Base-by-base conservation (phyloP, 2,888 invertebrate genomes). In the Conchocele bisecta region DNA sequence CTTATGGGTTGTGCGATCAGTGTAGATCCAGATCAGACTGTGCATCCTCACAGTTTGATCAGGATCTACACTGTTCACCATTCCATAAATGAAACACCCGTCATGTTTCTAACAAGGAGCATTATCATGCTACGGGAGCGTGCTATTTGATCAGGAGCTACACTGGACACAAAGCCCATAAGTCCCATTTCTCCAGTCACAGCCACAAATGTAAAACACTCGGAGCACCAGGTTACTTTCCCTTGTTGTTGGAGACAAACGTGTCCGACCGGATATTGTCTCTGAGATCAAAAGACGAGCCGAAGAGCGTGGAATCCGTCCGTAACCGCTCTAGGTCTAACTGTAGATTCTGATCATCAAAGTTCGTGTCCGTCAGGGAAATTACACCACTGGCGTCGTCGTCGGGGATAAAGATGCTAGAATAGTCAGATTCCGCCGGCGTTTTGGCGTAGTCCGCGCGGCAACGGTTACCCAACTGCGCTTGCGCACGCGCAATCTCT, bases 361-460 rank as follows among this genome's bases (percentile, higher is more conserved):
- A 48, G 31, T 48, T 48, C 13, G 82, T 79, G 39, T 83, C 82
- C n/a, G 82, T 81, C 20, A 83, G 64, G n/a, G 82, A 83, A 29
- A 81, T 65, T n/a, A n/a, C n/a, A n/a, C n/a, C n/a, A 60, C 74
- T 73, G 31, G 79, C 82, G 39, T 83, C 82, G 35, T 83, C 82
- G 24, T 83, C 82, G n/a, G 80, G 81, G 50, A 83, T 83, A 20
- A 73, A 54, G 9, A 81, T 79, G 41, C 81, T 81, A 0, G 82
- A 81, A 59, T 79, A 83, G 26, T 83, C 82, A 20, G 81, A 81
- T 29, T 67, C 82, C 2, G 75, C 79, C n/a, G 80, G 77, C 13
- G 82, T 79, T 58, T 70, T 77, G 11, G 81, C 76, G 57, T 78
- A 81, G 44, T 81, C 75, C 0, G 78, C 73, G 26, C 76, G 51